A percentile compares a stretch with the other conserved stretches of the same genome.
These are phyloP conservation scores for Azemiops feae DNA, from an alignment of 2,113 vertebrate genomes.

Conservation along the genomic window DNA sequence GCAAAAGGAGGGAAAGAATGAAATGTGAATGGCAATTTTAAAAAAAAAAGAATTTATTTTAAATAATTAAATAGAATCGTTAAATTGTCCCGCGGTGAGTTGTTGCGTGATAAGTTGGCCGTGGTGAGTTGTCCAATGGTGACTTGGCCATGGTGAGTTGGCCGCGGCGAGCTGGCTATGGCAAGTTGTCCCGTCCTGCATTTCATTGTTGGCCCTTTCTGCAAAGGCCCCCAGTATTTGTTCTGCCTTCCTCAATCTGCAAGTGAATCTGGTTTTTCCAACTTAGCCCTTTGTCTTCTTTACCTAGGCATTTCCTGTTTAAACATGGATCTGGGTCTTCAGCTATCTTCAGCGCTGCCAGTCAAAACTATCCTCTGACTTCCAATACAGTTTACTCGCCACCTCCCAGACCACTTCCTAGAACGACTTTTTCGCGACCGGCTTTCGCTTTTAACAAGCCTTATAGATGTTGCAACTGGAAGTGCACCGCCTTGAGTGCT, in stretches of 20 bases:
- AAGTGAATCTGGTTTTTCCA: constrained; percentile 47
- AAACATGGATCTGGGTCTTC: constrained; percentile 95
- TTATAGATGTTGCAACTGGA: constrained; percentile 97
- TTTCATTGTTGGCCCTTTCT: background rate
- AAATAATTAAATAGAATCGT: background rate
- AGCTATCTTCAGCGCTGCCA: constrained; percentile 90
- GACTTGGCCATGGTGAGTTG: background rate
- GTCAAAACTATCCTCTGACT: constrained; percentile 93
- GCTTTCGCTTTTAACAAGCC: constrained; percentile 97
- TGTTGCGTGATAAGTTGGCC: too few species aligned
- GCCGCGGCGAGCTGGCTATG: background rate
- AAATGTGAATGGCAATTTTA: background rate
- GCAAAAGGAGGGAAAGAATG: background rate
- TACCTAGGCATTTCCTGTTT: constrained; percentile 92
- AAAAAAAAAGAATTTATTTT: background rate
- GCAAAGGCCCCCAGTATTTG: background rate
- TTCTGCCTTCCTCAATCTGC: constrained; percentile 13
- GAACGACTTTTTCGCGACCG: constrained; percentile 92
- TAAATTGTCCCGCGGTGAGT: background rate
- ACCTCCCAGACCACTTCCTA: constrained; percentile 90
- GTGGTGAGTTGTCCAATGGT: too few species aligned
- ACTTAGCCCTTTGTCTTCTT: constrained; percentile 53
- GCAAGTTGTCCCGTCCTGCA: background rate
- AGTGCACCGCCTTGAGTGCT: constrained; percentile 92
- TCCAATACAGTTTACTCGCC: constrained; percentile 96